A percentile compares a stretch with the other conserved stretches of the same genome.
These are phyloP conservation scores for Drosophila mimetica DNA, from an alignment of 2,888 invertebrate species.

Conservation along the genomic window DNA sequence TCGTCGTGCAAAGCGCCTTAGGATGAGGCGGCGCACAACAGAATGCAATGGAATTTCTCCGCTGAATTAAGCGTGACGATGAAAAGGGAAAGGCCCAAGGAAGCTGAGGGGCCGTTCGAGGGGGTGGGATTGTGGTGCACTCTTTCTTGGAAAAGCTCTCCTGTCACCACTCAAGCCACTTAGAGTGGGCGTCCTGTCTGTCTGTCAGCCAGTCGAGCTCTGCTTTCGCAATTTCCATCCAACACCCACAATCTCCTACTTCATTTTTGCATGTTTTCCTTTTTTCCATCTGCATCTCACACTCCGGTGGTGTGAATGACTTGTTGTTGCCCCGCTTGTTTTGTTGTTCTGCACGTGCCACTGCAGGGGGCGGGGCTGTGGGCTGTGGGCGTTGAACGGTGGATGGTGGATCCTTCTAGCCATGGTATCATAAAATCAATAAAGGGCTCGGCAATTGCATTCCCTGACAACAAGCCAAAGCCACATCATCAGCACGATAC, in stretches of 20 bases:
- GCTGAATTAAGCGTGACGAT: slow-evolving; percentile 13
- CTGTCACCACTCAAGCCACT: slow-evolving; percentile 37
- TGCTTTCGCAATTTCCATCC: slow-evolving; percentile 15
- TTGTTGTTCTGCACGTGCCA: slow-evolving; percentile 58
- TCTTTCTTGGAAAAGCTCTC: slow-evolving; percentile 9
- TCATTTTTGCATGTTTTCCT: background rate
- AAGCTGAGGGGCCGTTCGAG: background rate
- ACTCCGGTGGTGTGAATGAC: slow-evolving; percentile 65
- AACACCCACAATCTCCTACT: background rate
- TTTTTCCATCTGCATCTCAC: slow-evolving; percentile 1
- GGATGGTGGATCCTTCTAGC: slow-evolving; percentile 33
- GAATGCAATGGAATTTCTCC: slow-evolving; percentile 13
- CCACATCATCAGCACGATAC: slow-evolving; percentile 27
- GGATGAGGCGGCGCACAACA: too few species aligned
- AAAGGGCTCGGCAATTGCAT: slow-evolving; percentile 71
- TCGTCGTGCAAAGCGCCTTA: slow-evolving; percentile 10
- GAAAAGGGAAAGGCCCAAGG: slow-evolving; percentile 8
- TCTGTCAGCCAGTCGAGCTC: background rate
- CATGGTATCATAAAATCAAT: slow-evolving; percentile 50
- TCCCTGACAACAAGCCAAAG: slow-evolving; percentile 41
- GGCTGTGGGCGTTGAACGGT: slow-evolving; percentile 6
- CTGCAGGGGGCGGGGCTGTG: slow-evolving; percentile 20
- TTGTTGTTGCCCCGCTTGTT: slow-evolving; percentile 44
- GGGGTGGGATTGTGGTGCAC: background rate
- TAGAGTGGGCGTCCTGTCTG: slow-evolving; percentile 15